phyloP scores from a whole-genome alignment of 2,113 vertebrate species.

The Poeciliopsis retropinna region DNA sequence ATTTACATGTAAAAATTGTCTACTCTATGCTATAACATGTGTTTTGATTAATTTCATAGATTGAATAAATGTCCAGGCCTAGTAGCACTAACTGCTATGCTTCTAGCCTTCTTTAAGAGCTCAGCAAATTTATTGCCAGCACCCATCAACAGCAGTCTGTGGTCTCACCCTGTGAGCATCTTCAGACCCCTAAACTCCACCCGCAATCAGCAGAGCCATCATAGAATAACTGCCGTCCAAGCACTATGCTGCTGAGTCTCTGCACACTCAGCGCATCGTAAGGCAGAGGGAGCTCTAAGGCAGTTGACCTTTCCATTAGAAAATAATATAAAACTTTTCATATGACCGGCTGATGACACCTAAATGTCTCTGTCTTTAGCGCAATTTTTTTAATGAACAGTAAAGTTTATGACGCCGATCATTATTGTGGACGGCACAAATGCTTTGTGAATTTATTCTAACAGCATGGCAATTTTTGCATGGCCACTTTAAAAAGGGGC shows the following conservation, averaged over 20 bases:
- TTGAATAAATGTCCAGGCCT: slow-evolving; percentile 26
- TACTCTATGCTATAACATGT: neutral
- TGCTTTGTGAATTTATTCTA: too few species aligned
- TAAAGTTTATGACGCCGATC: neutral
- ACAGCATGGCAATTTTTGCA: too few species aligned
- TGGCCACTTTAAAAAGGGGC: too few species aligned
- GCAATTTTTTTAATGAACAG: neutral
- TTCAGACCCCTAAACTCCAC: slow-evolving; percentile 27
- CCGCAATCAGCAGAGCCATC: slow-evolving; percentile 27
- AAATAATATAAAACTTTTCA: neutral
- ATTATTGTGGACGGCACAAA: too few species aligned
- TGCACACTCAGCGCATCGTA: slow-evolving; percentile 14
- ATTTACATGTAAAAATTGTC: too few species aligned
- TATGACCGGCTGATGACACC: neutral
- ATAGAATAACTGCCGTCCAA: slow-evolving; percentile 10
- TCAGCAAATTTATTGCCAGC: slow-evolving; percentile 45
- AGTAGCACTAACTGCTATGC: slow-evolving; percentile 2
- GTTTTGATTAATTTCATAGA: slow-evolving; percentile 1
- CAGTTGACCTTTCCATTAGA: neutral
- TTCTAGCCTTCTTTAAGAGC: slow-evolving; percentile 21
- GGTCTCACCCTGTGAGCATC: slow-evolving; percentile 23
- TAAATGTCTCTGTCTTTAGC: neutral
- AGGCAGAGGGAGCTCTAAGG: neutral
- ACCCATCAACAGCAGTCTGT: slow-evolving; percentile 26
- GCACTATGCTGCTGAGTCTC: slow-evolving; percentile 30